Evolutionary conservation across 2,888 invertebrate species (phyloP), one percentile per base, ranked within the genome.

Genomic region (Pteria penguin): DNA sequence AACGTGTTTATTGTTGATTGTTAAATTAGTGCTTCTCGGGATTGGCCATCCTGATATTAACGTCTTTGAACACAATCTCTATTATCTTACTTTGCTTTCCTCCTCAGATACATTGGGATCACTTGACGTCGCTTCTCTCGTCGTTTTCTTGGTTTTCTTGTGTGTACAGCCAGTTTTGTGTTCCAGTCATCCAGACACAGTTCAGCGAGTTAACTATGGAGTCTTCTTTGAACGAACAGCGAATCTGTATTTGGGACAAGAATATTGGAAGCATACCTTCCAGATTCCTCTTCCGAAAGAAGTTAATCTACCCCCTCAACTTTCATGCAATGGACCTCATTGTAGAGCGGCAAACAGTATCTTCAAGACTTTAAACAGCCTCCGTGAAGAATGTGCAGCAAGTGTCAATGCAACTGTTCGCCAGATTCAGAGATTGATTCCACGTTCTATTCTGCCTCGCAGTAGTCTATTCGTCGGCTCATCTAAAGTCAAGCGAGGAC

Each of bases 401-500:
- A 58, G 60, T 14, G 63, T 72, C 1, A 58, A 65, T 26, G 11
- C 58, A 18, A 69, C 69, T 8, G 61, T 67, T 2, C 18, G 29
- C 11, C 54, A 67, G n/a, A 67, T 67, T 29, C 67, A 67, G n/a
- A 26, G 33, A 18, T 18, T 57, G 2, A 33, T 66, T 29, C 58
- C 65, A 18, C 31, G 45, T n/a, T 26, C 45, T 11, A 14, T 36
- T 22, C 52, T 66, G 22, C 65, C 52, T 26, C 45, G 14, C 22
- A 31, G 31, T 33, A 29, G 32, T 5, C 32, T 14, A 32, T 45
- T 54, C 29, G n/a, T 26, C 11, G 45, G 31, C 3, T 33, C 29
- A 18, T 55, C 55, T 3, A 62, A 58, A 63, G 22, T 18, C 18
- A 63, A 71, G 29, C 54, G 76, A 14, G 61, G 72, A n/a, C 52